Base-by-base conservation (phyloP, 2,797 vertebrate genomes). In the Muscicapa striata region DNA sequence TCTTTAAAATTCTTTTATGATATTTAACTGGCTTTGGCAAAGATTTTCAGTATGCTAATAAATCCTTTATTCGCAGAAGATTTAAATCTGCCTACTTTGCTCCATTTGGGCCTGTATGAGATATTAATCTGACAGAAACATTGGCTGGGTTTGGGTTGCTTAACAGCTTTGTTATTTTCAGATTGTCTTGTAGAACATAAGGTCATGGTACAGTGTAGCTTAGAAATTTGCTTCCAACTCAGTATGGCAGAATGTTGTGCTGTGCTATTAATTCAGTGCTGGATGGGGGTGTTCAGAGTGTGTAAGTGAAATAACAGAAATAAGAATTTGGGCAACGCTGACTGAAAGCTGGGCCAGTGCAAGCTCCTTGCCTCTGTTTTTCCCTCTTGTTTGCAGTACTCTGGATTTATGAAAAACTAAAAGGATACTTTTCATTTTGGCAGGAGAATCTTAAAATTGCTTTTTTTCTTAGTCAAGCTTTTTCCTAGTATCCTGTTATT, bases 51-150 rank as follows among this genome's bases (percentile, higher is more conserved):
- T 91, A 80, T 92, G 87, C 93, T 94, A 96, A 96, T 97, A 96
- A 97, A 94, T 97, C 95, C 96, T 97, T 95, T 93, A 96, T 95
- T 96, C 73, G 36, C 73, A 95, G 84, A 96, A 97, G 84, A 93
- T 82, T 94, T 96, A 97, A 96, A 96, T 95, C 86, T 97, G 91
- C 88, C 95, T 93, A 61, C 83, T 97, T 94, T 93, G 90, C 94
- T 96, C 91, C 94, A 94, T 95, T 96, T 97, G 96, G 72, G 94
- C 93, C 94, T 95, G 94, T 85, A 59, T 89, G 88, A 94, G 90
- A 95, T 91, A 94, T 81, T 96, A 97, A 97, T 95, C 89, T 82
- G 96, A 95, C 93, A 96, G 96, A 93, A 94, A 95, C 94, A 88
- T 90, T 89, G 83, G 92, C 89, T 95, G 66, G 27, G 75, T 86